Base-by-base conservation (phyloP, 64 coral and sea anemone species). In the Acropora yongei region DNA sequence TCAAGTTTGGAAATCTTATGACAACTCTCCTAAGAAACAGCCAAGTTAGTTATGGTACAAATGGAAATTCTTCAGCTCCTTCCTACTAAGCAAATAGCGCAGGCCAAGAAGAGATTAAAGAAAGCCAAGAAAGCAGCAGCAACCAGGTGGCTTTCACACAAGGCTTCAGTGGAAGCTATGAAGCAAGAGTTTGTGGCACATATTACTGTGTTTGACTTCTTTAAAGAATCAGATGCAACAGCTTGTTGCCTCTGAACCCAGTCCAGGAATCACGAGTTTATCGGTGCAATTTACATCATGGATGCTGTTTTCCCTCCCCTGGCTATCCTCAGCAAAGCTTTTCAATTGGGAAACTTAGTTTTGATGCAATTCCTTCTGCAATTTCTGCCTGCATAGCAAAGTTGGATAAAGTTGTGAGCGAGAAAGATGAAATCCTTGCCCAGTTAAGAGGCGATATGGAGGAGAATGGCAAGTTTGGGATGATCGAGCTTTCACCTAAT, bases 371-470 rank as follows among this genome's bases (percentile, higher is more conserved):
- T 75, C 69, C 68, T 47, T 73, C 84, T 14, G 84, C 7, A 45
- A 73, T 87, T 73, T 87, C 84, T 72, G 19, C 20, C 84, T 87
- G 85, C 20, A 74, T 87, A n/a, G 85, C 85, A 74, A 87, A 87
- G 66, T 49, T 87, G 44, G 85, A 87, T 75, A 50, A 87, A 74
- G 85, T 87, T 75, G 66, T 87, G 42, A 87, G 44, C 6, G 12
- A 73, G 66, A 87, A 87, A 73, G 83, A 87, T 73, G 85, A 50
- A 87, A 75, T 87, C n/a, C 66, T 87, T 73, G 68, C 69, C 45
- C 45, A 74, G 46, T 75, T 87, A 75, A 87, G 68, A 13, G 5
- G 10, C 12, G 67, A 87, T 87, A 45, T 87, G 68, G 69, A 49
- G 69, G 85, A 87, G 69, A 87, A 87, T 87, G 85, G 85, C 68